These are phyloP conservation scores for Sarcophaga carnaria DNA, from an alignment of 2,888 invertebrate genomes.

Conservation along the genomic window DNA sequence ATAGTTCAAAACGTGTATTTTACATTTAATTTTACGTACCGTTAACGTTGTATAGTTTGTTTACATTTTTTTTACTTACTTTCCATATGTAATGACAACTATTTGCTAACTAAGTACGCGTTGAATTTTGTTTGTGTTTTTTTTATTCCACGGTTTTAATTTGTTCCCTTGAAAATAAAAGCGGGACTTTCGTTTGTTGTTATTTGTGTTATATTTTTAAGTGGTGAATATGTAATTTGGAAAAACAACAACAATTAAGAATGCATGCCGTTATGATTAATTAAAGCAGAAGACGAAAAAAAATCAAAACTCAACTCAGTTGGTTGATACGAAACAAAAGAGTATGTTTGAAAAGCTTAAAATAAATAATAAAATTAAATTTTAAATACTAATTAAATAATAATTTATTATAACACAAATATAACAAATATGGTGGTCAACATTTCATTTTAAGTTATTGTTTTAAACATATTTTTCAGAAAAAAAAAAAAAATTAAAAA, in stretches of 20 bases:
- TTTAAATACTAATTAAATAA: neutral
- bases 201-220: no score
- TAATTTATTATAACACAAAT: neutral
- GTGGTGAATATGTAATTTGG: no score
- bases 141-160: no score
- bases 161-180: no score
- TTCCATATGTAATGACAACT: neutral
- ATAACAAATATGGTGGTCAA: neutral
- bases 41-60: neutral
- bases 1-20: constrained; percentile 23
- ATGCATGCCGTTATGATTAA: neutral
- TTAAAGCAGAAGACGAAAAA: no score
- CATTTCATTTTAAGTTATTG: neutral
- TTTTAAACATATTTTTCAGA: neutral
- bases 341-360: no score
- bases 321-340: no score
- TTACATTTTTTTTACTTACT: neutral
- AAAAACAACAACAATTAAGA: neutral
- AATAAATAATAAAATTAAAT: neutral
- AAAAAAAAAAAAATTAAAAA: neutral
- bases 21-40: constrained; percentile 5
- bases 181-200: no score
- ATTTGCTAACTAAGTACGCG: neutral
- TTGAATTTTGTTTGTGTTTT: no score
- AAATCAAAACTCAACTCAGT: no score